Evolutionary conservation across 2,797 vertebrate species (phyloP).

Genomic region (Xenopus petersii): DNA sequence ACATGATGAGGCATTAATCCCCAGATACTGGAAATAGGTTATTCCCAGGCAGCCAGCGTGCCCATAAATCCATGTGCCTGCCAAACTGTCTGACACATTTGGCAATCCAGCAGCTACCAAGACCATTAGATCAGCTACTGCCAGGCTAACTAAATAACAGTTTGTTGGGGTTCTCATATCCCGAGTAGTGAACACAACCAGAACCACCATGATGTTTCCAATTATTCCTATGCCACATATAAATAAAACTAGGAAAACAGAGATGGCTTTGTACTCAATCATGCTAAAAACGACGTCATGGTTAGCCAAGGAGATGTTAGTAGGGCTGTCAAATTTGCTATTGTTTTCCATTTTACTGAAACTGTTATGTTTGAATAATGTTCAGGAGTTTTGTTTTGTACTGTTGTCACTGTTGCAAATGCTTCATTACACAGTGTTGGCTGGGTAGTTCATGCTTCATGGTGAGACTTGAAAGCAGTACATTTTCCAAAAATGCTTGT

Average conservation of each 20-base stretch:
- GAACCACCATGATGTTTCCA: slow-evolving; percentile 78
- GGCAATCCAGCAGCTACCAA: slow-evolving; percentile 76
- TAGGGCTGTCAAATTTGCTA: slow-evolving; percentile 66
- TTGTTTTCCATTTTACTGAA: slow-evolving; percentile 57
- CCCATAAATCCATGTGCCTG: slow-evolving; percentile 73
- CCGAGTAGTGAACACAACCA: slow-evolving; percentile 73
- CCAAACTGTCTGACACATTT: slow-evolving; percentile 74
- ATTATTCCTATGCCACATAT: slow-evolving; percentile 73
- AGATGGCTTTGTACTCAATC: slow-evolving; percentile 72
- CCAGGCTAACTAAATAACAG: slow-evolving; percentile 79
- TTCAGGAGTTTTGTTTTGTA: too few species aligned
- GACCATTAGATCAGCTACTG: slow-evolving; percentile 74
- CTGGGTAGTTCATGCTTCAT: too few species aligned
- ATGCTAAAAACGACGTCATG: slow-evolving; percentile 53
- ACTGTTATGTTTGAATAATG: too few species aligned
- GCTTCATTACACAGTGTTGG: too few species aligned
- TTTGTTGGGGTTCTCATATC: slow-evolving; percentile 80
- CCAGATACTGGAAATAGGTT: slow-evolving; percentile 81
- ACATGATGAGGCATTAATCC: slow-evolving; percentile 80
- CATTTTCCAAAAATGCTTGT: too few species aligned
- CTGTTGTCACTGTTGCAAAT: too few species aligned
- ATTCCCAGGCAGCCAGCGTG: slow-evolving; percentile 72
- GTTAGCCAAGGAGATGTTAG: slow-evolving; percentile 67
- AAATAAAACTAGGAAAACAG: slow-evolving; percentile 74
- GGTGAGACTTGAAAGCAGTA: too few species aligned